A percentile compares a stretch with the other conserved stretches of the same genome.
These are phyloP conservation scores for Anguilla obscura DNA, from an alignment of 2,797 vertebrate species.

Conservation along the genomic window DNA sequence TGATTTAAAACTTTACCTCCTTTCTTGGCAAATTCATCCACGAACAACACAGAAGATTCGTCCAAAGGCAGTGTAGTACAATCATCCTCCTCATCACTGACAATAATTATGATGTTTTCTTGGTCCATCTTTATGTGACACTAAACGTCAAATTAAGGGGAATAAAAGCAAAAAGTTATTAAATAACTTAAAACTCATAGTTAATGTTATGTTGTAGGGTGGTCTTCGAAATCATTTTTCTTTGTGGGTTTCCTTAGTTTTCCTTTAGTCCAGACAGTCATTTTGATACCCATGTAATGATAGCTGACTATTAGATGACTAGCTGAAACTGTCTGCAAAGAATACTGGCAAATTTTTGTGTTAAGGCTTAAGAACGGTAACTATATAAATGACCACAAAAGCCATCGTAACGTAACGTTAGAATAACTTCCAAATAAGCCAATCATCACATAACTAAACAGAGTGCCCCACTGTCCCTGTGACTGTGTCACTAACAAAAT, in stretches of 20 bases:
- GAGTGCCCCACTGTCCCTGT: background rate
- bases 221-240: background rate
- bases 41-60: constrained; percentile 34
- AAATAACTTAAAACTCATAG: background rate
- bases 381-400: background rate
- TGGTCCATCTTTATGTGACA: constrained; percentile 17
- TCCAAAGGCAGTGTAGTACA: background rate
- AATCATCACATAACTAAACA: background rate
- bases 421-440: background rate
- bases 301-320: background rate
- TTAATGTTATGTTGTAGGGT: background rate
- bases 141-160: background rate
- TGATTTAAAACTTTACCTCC: background rate
- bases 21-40: constrained; percentile 14
- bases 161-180: background rate
- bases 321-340: background rate
- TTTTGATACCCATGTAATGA: background rate
- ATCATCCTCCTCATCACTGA: constrained; percentile 36
- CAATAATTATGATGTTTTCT: constrained; percentile 20
- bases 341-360: background rate
- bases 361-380: background rate
- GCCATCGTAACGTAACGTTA: background rate
- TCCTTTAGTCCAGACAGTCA: background rate
- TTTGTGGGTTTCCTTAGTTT: background rate
- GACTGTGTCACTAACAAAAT: too few relatives aligned